These are phyloP conservation scores for Cherax quadricarinatus DNA, from an alignment of 1,140 invertebrate species.

Conservation along the genomic window DNA sequence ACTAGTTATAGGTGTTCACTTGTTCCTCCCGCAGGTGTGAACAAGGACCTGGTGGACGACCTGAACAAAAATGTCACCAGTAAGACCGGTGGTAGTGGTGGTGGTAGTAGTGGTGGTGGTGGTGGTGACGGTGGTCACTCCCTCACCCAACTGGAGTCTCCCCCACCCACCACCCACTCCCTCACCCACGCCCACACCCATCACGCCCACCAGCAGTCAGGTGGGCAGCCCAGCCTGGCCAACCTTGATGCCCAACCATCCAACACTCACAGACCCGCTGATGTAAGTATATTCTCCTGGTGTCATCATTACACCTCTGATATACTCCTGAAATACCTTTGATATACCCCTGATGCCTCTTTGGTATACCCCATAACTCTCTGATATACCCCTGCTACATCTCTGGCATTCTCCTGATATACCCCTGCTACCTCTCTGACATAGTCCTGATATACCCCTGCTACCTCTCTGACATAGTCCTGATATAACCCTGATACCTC, in stretches of 20 bases:
- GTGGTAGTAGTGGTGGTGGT: constrained; percentile 7
- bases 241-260: constrained; percentile 49
- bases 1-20: too few relatives aligned
- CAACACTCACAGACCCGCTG: not conserved
- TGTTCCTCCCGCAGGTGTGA: constrained; percentile 26
- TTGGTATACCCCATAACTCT: too few relatives aligned
- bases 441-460: too few relatives aligned
- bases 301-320: not conserved
- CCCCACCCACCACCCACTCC: constrained; percentile 48
- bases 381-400: too few relatives aligned
- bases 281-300: not conserved
- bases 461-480: too few relatives aligned
- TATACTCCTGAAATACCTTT: too few relatives aligned
- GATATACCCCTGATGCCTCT: too few relatives aligned
- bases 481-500: too few relatives aligned
- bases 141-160: constrained; percentile 54
- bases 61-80: constrained; percentile 52
- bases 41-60: constrained; percentile 58
- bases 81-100: not conserved
- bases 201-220: constrained; percentile 16
- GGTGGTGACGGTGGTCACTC: constrained; percentile 44
- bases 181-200: constrained; percentile 22
- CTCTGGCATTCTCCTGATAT: too few relatives aligned
- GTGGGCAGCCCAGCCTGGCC: constrained; percentile 26
- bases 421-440: too few relatives aligned